These are phyloP conservation scores for Agrotis ipsilon DNA, from an alignment of 2,888 invertebrate species.

Conservation along the genomic window DNA sequence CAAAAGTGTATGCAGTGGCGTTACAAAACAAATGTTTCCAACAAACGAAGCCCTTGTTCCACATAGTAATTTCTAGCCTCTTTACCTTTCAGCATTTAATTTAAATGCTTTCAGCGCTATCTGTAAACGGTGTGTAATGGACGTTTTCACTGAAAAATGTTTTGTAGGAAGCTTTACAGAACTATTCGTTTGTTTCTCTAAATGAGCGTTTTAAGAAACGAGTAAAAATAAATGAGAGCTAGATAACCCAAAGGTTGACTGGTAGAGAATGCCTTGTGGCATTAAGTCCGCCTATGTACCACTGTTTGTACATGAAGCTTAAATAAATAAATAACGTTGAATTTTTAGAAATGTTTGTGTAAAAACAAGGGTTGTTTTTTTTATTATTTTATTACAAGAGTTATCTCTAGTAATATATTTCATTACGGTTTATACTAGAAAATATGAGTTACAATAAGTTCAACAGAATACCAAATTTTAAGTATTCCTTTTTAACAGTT, in stretches of 20 bases:
- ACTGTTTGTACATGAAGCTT: too few species aligned
- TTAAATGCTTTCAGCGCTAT: slow-evolving; percentile 1
- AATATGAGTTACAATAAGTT: too few species aligned
- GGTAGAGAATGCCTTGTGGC: too few species aligned
- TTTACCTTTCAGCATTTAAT: slow-evolving; percentile 5
- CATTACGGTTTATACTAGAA: too few species aligned
- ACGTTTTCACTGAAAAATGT: background rate
- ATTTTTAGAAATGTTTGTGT: background rate
- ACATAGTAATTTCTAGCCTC: background rate
- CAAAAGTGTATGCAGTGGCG: too few species aligned
- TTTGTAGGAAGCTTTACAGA: slow-evolving; percentile 13
- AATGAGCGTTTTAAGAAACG: slow-evolving; percentile 5
- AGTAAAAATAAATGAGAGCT: slow-evolving; percentile 1
- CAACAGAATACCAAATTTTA: too few species aligned
- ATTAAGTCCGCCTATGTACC: too few species aligned
- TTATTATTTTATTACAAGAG: background rate
- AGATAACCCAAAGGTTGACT: too few species aligned
- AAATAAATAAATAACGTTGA: too few species aligned
- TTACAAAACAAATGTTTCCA: background rate
- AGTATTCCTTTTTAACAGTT: too few species aligned
- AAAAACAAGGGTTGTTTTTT: background rate
- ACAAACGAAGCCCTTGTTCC: background rate
- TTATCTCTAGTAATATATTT: too few species aligned
- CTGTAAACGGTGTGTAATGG: slow-evolving; percentile 9
- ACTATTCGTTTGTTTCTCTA: slow-evolving; percentile 6